Evolutionary conservation across 2,888 invertebrate species (phyloP).

Genomic region (Maniola hyperantus): DNA sequence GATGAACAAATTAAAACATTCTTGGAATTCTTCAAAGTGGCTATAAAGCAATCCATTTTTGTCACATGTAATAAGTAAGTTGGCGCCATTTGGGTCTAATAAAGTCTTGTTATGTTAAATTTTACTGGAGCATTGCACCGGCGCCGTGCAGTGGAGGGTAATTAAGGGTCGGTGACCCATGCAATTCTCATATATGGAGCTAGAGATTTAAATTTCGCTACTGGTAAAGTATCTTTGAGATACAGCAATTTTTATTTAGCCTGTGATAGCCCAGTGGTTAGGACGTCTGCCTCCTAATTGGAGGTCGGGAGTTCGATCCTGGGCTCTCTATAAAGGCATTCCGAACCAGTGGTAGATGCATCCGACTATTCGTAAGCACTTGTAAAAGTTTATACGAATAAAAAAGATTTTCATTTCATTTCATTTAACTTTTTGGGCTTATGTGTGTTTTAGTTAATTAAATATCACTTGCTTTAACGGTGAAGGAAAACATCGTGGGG

Average conservation of each 20-base stretch:
- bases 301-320: too few relatives aligned
- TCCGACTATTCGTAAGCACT: too few relatives aligned
- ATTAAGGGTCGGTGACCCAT: conserved; percentile 75
- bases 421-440: too few relatives aligned
- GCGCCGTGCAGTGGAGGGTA: conserved; percentile 68
- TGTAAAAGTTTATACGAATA: too few relatives aligned
- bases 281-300: too few relatives aligned
- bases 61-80: conserved; percentile 42
- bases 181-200: conserved; percentile 63
- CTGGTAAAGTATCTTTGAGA: conserved; percentile 17
- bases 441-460: too few relatives aligned
- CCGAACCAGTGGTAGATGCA: too few relatives aligned
- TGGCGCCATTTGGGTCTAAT: conserved; percentile 64
- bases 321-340: too few relatives aligned
- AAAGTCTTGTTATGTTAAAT: conserved; percentile 78
- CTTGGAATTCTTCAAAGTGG: conserved; percentile 6
- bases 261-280: too few relatives aligned
- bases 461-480: too few relatives aligned
- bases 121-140: conserved; percentile 80
- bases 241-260: background rate
- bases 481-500: too few relatives aligned
- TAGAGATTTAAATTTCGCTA: conserved; percentile 48
- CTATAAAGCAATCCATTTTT: conserved; percentile 21
- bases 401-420: too few relatives aligned
- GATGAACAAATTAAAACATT: background rate